A percentile compares a stretch with the other conserved stretches of the same genome.
Conservation (phyloP, 2,113 vertebrate genomes). For the Trichomycterus rosablanca region DNA sequence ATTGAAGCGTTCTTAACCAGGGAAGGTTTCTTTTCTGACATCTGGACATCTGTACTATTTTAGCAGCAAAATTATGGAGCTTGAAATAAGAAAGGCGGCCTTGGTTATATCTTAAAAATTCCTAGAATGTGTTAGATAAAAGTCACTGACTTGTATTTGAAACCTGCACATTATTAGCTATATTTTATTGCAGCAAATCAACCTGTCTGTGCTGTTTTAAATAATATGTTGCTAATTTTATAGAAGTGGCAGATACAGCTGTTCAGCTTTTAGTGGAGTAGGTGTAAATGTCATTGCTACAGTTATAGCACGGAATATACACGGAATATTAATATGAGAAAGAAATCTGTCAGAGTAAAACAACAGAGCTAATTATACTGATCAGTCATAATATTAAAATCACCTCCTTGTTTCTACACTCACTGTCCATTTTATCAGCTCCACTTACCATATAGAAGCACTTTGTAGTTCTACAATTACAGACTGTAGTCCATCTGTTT, state of each 20-base stretch:
- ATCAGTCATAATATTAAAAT: not conserved
- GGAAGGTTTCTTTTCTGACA: not conserved
- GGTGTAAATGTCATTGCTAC: not conserved
- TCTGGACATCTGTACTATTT: not conserved
- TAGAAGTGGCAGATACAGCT: not conserved
- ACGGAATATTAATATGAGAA: not conserved
- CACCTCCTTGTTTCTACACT: no score
- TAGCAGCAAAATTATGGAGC: not conserved
- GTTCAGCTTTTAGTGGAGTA: not conserved
- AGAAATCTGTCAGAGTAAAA: not conserved
- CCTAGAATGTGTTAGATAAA: slow-evolving; percentile 1
- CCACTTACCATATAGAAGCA: no score
- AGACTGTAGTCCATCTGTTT: no score
- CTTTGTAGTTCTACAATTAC: no score
- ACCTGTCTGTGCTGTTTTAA: not conserved
- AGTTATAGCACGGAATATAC: not conserved
- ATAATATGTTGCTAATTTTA: not conserved
- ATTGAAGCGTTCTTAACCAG: slow-evolving; percentile 2
- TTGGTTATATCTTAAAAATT: not conserved
- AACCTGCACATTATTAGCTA: not conserved
- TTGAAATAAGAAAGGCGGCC: not conserved
- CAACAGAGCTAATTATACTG: not conserved
- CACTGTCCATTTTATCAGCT: no score
- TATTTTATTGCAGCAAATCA: not conserved
- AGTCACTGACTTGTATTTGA: slow-evolving; percentile 2